Conservation (phyloP, 2,797 vertebrate species). For the Pseudomugil tenellus region DNA sequence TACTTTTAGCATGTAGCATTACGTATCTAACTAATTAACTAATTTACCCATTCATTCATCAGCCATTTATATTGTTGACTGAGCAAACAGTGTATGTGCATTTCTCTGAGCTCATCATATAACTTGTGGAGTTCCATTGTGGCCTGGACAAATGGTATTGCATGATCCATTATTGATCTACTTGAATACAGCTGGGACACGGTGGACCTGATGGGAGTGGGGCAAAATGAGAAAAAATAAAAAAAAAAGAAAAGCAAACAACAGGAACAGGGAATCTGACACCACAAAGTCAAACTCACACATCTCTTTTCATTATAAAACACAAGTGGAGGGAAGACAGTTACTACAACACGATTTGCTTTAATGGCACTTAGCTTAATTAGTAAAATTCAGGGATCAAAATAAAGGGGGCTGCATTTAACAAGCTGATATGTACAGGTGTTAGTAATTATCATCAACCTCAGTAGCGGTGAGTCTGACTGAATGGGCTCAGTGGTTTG, state of each 20-base stretch:
- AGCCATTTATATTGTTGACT: conserved; percentile 39
- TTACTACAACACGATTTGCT: neutral
- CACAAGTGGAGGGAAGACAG: conserved; percentile 18
- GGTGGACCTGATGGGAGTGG: conserved; percentile 48
- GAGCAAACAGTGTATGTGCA: conserved; percentile 49
- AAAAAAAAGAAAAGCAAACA: neutral
- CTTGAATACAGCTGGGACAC: conserved; percentile 52
- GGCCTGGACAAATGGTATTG: conserved; percentile 57
- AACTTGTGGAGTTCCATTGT: conserved; percentile 51
- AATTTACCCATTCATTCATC: conserved; percentile 27
- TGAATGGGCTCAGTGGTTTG: conserved; percentile 38
- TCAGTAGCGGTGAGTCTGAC: conserved; percentile 24
- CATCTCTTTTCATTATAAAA: conserved; percentile 37
- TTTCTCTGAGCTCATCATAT: conserved; percentile 33
- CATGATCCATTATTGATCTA: conserved; percentile 68
- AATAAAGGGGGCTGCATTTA: conserved; percentile 24
- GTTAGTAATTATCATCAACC: conserved; percentile 29
- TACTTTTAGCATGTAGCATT: conserved; percentile 14
- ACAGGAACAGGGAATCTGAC: conserved; percentile 45
- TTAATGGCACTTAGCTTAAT: neutral
- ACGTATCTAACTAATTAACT: conserved; percentile 8
- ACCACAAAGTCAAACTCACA: conserved; percentile 58
- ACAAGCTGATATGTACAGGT: conserved; percentile 12
- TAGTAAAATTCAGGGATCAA: neutral
- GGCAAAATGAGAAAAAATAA: neutral